A percentile compares a stretch with the other conserved stretches of the same genome.
Evolutionary conservation across 2,888 invertebrate species (phyloP).

Genomic region (Hypomecis atomaria): DNA sequence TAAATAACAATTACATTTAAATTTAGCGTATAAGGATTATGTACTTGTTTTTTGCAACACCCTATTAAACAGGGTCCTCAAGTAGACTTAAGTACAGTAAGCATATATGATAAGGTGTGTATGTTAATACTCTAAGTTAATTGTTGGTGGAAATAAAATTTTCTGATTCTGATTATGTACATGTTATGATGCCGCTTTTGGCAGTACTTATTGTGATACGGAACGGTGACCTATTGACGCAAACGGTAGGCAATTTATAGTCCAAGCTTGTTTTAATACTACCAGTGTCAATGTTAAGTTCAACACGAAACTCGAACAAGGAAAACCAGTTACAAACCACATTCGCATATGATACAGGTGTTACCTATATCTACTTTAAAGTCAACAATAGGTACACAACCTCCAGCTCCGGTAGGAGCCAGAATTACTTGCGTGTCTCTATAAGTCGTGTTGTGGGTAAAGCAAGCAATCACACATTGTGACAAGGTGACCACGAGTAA

Average conservation of each 20-base stretch:
- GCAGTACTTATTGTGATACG: background rate
- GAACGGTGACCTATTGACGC: slow-evolving; percentile 8
- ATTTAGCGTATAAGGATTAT: too few relatives aligned
- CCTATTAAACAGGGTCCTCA: too few relatives aligned
- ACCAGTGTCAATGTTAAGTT: slow-evolving; percentile 63
- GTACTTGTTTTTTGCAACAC: too few relatives aligned
- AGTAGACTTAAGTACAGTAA: too few relatives aligned
- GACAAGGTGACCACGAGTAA: slow-evolving; percentile 13
- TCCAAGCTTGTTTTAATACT: slow-evolving; percentile 25
- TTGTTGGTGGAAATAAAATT: too few relatives aligned
- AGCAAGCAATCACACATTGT: slow-evolving; percentile 7
- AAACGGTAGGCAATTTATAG: slow-evolving; percentile 7
- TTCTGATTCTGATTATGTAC: too few relatives aligned
- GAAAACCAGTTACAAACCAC: slow-evolving; percentile 56
- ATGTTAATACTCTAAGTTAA: too few relatives aligned
- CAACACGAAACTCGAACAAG: slow-evolving; percentile 62
- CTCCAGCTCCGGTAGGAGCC: background rate
- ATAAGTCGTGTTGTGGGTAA: slow-evolving; percentile 7
- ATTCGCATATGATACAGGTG: slow-evolving; percentile 25
- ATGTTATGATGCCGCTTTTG: background rate
- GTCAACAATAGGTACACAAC: slow-evolving; percentile 1
- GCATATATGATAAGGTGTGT: too few relatives aligned
- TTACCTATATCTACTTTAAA: slow-evolving; percentile 15
- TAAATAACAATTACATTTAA: too few relatives aligned
- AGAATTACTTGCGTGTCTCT: background rate